These are phyloP conservation scores for Margarornis squamiger DNA, from an alignment of 2,797 vertebrate species.

Conservation along the genomic window DNA sequence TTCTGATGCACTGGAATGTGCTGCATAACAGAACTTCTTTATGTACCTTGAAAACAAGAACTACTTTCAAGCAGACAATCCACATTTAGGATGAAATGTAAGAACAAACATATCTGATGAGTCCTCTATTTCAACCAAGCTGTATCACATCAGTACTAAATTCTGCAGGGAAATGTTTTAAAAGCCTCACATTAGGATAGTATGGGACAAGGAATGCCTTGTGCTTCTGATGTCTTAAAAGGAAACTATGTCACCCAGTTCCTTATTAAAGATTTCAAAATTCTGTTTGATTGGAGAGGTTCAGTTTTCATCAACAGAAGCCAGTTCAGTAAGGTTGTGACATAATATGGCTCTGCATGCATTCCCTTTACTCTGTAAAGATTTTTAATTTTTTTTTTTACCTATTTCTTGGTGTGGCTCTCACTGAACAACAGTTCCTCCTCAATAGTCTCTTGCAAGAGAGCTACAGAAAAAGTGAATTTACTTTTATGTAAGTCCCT, in stretches of 20 bases:
- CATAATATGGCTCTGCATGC: rapidly evolving
- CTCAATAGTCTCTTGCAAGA: background rate
- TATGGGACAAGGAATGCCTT: background rate
- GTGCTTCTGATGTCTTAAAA: background rate
- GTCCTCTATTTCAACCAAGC: background rate
- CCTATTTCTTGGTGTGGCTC: background rate
- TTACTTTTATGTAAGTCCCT: background rate
- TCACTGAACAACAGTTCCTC: background rate
- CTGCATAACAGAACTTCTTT: background rate
- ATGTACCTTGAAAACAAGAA: background rate
- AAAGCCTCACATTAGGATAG: background rate
- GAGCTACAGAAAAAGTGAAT: background rate
- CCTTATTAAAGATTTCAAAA: background rate
- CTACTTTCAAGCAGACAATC: background rate
- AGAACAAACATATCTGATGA: background rate
- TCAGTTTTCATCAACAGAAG: background rate
- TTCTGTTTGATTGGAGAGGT: background rate
- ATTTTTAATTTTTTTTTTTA: background rate
- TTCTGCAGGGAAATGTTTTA: background rate
- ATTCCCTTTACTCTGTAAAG: background rate
- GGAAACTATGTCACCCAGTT: background rate
- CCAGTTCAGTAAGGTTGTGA: background rate
- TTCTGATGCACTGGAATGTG: background rate
- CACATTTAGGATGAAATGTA: background rate
- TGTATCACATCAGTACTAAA: background rate